Evolutionary conservation across 2,888 invertebrate species (phyloP), one percentile per base, ranked within the genome.

Genomic region (Noctua janthe): DNA sequence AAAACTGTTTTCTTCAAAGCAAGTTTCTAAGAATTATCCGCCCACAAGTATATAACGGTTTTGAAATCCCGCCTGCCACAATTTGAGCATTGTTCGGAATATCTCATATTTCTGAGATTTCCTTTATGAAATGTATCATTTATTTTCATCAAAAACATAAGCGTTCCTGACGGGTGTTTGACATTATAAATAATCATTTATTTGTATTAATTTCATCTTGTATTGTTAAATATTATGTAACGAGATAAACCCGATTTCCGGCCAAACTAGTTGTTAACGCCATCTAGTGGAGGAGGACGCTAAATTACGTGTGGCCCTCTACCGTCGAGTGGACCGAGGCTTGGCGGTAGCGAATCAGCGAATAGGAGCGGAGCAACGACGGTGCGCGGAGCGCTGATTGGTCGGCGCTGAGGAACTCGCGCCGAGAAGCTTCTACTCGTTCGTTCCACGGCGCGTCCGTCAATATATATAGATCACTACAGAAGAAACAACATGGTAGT

Each of bases 61-160:
- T 64, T 35, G 17, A 13, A 29, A 29, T 29, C 17, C 43, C 17
- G 43, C 17, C 47, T 64, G 77, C 76, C 83, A 76, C 62, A 76
- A 54, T 56, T n/a, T 5, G 11, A 11, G 76, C 29, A 76, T 70
- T 76, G 62, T 82, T 81, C 6, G 11, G 11, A 75, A 62, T 54
- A 70, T 47, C 43, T 80, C 35, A 62, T 69, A 17, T 74, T 70
- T 49, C 62, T 49, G 39, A 54, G 39, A 76, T 70, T 82, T 56
- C 11, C 29, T 69, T 23, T 2, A 75, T 15, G 15, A 69, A 80
- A 75, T 51, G 62, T 35, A 62, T 54, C 43, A 70, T 82, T 69
- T 59, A 76, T 75, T 62, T 69, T 29, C 76, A 62, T 82, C 59
- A 82, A 62, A 15, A 75, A 59, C n/a, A 62, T 67, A 67, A 75